Percentiles rank a stretch among this genome's conserved stretches.
These are phyloP conservation scores for Diplogasteroides magnus DNA, from an alignment of 1,140 invertebrate species.

Conservation along the genomic window DNA sequence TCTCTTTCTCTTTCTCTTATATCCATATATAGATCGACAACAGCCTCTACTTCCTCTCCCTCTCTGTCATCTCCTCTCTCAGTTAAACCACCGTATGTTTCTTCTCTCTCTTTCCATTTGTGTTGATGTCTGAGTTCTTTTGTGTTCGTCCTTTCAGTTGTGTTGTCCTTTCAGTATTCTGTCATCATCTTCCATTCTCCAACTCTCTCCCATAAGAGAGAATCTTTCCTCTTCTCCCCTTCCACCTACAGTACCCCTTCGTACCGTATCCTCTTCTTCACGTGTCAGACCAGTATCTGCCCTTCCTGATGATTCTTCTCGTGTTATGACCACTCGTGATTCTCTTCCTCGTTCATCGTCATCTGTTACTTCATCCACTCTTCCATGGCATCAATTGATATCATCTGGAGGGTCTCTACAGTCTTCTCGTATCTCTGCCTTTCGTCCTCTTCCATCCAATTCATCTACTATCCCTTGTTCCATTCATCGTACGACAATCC, in stretches of 20 bases:
- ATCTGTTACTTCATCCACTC: too few relatives aligned
- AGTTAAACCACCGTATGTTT: constrained; percentile 13
- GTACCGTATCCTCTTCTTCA: too few relatives aligned
- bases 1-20: not conserved
- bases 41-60: constrained; percentile 10
- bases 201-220: too few relatives aligned
- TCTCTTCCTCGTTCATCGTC: too few relatives aligned
- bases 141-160: not conserved
- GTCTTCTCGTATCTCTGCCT: constrained; percentile 22
- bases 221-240: too few relatives aligned
- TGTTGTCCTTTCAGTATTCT: constrained; percentile 12
- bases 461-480: not conserved
- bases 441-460: constrained; percentile 12
- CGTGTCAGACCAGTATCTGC: too few relatives aligned
- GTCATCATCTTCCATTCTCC: not conserved
- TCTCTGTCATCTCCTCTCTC: constrained; percentile 7
- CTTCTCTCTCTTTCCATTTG: not conserved
- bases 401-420: too few relatives aligned
- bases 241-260: constrained; percentile 20
- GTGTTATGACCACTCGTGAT: too few relatives aligned
- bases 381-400: too few relatives aligned
- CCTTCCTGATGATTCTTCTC: too few relatives aligned
- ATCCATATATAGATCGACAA: not conserved
- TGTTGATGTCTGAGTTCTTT: not conserved
- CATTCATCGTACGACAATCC: not conserved